Evolutionary conservation across 2,113 vertebrate genomes (phyloP).

Genomic region (Oceanodroma tethys): DNA sequence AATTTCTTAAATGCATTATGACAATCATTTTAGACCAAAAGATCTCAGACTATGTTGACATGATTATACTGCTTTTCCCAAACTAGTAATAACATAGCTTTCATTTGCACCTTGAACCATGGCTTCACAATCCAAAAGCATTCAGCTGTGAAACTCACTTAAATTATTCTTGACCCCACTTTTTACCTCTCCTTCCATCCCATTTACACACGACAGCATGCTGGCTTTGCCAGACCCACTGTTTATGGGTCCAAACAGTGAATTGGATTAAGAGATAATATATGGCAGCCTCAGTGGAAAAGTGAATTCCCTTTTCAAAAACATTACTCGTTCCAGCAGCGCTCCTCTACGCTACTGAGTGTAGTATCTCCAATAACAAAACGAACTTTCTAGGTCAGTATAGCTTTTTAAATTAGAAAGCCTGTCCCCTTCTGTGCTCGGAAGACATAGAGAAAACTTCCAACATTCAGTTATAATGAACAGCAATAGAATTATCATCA

Average conservation of each 20-base stretch:
- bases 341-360: fast-evolving
- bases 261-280: neutral
- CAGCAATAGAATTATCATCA: neutral
- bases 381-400: neutral
- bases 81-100: neutral
- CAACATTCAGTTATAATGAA: neutral
- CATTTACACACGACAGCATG: neutral
- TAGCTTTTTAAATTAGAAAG: neutral
- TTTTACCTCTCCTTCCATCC: neutral
- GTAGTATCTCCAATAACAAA: neutral
- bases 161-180: neutral
- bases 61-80: neutral
- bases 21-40: neutral
- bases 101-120: neutral
- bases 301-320: neutral
- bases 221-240: neutral
- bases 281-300: neutral
- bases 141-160: neutral
- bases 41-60: neutral
- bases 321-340: neutral
- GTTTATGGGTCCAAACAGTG: neutral
- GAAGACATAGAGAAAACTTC: neutral
- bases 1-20: neutral
- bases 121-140: neutral
- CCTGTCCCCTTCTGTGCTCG: neutral